phyloP scores from a whole-genome alignment of 30 jellyfish, hydroid and myxozoan genomes.

The Chironex yamaguchii region DNA sequence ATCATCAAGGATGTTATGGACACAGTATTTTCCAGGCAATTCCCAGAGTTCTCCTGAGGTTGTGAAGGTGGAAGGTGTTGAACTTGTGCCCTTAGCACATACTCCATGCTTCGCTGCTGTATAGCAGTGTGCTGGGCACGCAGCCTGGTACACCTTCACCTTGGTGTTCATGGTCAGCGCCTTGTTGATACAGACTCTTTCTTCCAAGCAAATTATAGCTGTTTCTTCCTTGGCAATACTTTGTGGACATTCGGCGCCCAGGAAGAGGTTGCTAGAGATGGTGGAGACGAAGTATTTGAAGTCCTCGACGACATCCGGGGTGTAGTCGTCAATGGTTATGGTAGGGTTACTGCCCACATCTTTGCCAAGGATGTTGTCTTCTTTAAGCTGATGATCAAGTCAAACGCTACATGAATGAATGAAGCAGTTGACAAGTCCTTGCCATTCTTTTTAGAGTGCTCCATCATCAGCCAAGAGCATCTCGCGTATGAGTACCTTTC shows the following conservation, averaged over 20 bases:
- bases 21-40: not conserved
- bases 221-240: not conserved
- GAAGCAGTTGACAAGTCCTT: not conserved
- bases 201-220: not conserved
- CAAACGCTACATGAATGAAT: not conserved
- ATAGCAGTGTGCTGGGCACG: not conserved
- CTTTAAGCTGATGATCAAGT: constrained; percentile 4
- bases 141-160: not conserved
- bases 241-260: not conserved
- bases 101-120: not conserved
- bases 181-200: not conserved
- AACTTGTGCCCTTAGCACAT: not conserved
- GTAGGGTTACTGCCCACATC: not conserved
- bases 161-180: not conserved
- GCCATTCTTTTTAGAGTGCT: not conserved
- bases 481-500: not conserved
- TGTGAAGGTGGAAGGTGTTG: not conserved
- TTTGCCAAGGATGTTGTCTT: not conserved
- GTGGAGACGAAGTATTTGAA: not conserved
- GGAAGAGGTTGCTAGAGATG: not conserved
- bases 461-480: constrained; percentile 6
- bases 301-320: not conserved
- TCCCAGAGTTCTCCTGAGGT: not conserved
- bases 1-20: not conserved
- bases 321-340: not conserved